phyloP scores from a whole-genome alignment of 2,113 vertebrate genomes.

The Tyrannus savana region DNA sequence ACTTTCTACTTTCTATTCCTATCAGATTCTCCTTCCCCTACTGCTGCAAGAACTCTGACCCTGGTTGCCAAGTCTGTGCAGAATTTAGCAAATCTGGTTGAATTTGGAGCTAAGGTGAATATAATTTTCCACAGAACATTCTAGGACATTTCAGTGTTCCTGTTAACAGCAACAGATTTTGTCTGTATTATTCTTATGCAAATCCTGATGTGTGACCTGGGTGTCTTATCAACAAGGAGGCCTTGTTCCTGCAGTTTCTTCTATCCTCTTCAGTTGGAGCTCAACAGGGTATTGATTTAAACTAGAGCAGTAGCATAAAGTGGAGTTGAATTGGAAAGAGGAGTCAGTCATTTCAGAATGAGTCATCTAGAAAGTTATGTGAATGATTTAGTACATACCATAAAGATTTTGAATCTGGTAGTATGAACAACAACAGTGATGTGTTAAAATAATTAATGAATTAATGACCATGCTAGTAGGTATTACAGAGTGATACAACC shows the following conservation, averaged over 20 bases:
- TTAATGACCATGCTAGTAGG: not conserved
- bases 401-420: not conserved
- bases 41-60: constrained; percentile 92
- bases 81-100: constrained; percentile 97
- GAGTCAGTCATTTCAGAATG: not conserved
- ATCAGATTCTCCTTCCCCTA: constrained; percentile 90
- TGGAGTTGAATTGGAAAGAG: not conserved
- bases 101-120: constrained; percentile 96
- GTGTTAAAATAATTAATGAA: constrained; percentile 11
- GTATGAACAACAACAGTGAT: not conserved
- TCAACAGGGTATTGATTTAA: constrained; percentile 2
- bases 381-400: not conserved
- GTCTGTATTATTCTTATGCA: not conserved
- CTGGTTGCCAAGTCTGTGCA: constrained; percentile 96
- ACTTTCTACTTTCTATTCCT: constrained; percentile 38
- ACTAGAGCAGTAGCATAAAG: not conserved
- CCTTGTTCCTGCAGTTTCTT: not conserved
- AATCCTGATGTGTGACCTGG: not conserved
- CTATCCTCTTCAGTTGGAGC: not conserved
- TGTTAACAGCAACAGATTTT: not conserved
- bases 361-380: not conserved
- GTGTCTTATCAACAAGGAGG: not conserved
- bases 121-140: not conserved
- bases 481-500: not conserved
- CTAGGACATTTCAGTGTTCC: not conserved